Conservation (phyloP, 2,888 invertebrate species). For the Mechanitis messenoides region DNA sequence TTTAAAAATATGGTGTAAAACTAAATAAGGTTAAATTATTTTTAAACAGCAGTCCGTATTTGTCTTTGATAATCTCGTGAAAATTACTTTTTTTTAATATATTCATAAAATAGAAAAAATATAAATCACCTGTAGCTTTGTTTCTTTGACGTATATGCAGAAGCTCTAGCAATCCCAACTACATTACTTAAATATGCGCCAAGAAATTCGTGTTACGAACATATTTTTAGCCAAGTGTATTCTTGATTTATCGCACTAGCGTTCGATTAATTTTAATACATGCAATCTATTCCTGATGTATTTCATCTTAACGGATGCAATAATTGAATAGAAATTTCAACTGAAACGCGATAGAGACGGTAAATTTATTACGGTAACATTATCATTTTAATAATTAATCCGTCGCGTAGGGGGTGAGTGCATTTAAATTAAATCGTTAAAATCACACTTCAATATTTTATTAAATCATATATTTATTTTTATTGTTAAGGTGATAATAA, state of each 20-base stretch:
- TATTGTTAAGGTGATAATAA: too few species aligned
- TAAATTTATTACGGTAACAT: not conserved
- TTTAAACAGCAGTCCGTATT: too few species aligned
- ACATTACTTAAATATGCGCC: constrained; percentile 32
- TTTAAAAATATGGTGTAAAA: constrained; percentile 6
- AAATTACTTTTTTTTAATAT: not conserved
- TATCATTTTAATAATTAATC: not conserved
- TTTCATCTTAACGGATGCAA: constrained; percentile 24
- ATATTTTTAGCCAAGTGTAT: constrained; percentile 31
- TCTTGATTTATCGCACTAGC: constrained; percentile 28
- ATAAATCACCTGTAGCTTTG: constrained; percentile 33
- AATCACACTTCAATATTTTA: not conserved
- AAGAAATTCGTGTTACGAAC: constrained; percentile 32
- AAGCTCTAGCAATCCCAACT: constrained; percentile 27
- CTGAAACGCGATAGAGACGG: constrained; percentile 10
- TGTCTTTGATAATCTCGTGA: not conserved
- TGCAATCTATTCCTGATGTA: constrained; percentile 26
- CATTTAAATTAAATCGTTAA: not conserved
- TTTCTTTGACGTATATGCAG: constrained; percentile 33
- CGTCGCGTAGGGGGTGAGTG: constrained; percentile 3
- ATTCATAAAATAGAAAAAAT: constrained; percentile 10
- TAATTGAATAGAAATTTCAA: constrained; percentile 18
- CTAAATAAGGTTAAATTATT: too few species aligned
- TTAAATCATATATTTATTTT: too few species aligned
- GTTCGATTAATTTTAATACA: constrained; percentile 30